Conservation (phyloP, 1,140 invertebrate genomes). For the Drosophila elegans region DNA sequence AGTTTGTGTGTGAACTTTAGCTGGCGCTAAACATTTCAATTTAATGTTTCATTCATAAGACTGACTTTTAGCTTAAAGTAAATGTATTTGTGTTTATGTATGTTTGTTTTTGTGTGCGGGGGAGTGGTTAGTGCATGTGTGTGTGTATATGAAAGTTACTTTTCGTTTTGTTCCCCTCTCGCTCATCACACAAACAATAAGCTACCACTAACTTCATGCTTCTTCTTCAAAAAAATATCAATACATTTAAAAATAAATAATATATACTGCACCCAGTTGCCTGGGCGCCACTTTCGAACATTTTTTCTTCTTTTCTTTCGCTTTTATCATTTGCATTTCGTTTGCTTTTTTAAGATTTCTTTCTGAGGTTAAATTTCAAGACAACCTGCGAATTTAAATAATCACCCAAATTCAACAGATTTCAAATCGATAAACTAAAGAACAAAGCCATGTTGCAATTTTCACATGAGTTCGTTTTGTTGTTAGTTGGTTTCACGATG, state of each 20-base stretch:
- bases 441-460: slow-evolving; percentile 29
- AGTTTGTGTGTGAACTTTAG: slow-evolving; percentile 51
- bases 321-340: slow-evolving; percentile 9
- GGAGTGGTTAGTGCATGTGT: slow-evolving; percentile 2
- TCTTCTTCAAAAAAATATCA: slow-evolving; percentile 60
- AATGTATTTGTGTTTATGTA: slow-evolving; percentile 40
- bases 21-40: slow-evolving; percentile 65
- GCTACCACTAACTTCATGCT: slow-evolving; percentile 45
- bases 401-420: slow-evolving; percentile 16
- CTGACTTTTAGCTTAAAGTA: slow-evolving; percentile 68
- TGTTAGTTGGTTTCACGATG: slow-evolving; percentile 9
- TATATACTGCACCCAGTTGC: slow-evolving; percentile 47
- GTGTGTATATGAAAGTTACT: slow-evolving; percentile 21
- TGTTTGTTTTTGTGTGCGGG: slow-evolving; percentile 12
- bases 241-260: slow-evolving; percentile 77
- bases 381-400: slow-evolving; percentile 32
- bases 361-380: slow-evolving; percentile 13
- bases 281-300: slow-evolving; percentile 21
- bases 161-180: slow-evolving; percentile 27
- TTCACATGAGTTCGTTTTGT: slow-evolving; percentile 7
- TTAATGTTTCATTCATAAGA: slow-evolving; percentile 77
- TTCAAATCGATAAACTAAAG: slow-evolving; percentile 37
- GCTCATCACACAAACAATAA: slow-evolving; percentile 36
- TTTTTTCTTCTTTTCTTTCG: slow-evolving; percentile 9
- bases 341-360: slow-evolving; percentile 22